phyloP scores from a whole-genome alignment of 2,888 invertebrate genomes.

The Acronicta psi region DNA sequence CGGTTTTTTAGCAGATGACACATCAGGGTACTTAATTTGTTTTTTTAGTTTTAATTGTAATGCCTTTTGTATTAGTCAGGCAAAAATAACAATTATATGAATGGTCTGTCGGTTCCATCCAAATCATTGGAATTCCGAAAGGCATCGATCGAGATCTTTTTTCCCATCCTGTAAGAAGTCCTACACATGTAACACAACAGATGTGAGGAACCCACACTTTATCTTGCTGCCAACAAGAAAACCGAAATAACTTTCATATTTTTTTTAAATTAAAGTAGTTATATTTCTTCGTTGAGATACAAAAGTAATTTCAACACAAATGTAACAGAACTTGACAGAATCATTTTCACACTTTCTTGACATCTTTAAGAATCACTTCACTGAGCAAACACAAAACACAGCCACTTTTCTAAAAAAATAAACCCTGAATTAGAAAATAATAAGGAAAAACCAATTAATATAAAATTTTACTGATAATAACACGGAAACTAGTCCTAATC shows the following conservation, averaged over 20 bases:
- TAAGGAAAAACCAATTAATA: neutral
- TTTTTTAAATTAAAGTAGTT: no score
- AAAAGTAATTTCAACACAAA: constrained; percentile 38
- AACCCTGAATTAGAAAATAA: constrained; percentile 3
- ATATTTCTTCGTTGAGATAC: constrained; percentile 27
- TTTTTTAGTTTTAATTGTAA: constrained; percentile 3
- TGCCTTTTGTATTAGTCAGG: constrained; percentile 7
- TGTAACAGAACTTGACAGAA: constrained; percentile 35
- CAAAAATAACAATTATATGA: constrained; percentile 21
- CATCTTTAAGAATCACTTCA: constrained; percentile 26
- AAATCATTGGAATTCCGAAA: constrained; percentile 36
- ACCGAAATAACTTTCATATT: constrained; percentile 1
- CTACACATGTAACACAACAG: constrained; percentile 41
- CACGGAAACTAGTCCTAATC: constrained; percentile 4
- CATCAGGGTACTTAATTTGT: neutral
- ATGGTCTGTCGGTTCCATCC: constrained; percentile 22
- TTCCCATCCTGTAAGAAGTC: constrained; percentile 14
- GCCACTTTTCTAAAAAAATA: constrained; percentile 3
- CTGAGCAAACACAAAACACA: constrained; percentile 4
- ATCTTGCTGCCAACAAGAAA: constrained; percentile 23
- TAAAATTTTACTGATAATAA: neutral
- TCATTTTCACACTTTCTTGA: constrained; percentile 37
- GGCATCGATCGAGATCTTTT: constrained; percentile 38
- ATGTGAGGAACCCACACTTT: constrained; percentile 38
- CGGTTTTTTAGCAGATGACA: constrained; percentile 7